Percentiles rank a stretch among this genome's conserved stretches.
phyloP scores from a whole-genome alignment of 2,113 vertebrate species.

The Hypocryptadius cinnamomeus region DNA sequence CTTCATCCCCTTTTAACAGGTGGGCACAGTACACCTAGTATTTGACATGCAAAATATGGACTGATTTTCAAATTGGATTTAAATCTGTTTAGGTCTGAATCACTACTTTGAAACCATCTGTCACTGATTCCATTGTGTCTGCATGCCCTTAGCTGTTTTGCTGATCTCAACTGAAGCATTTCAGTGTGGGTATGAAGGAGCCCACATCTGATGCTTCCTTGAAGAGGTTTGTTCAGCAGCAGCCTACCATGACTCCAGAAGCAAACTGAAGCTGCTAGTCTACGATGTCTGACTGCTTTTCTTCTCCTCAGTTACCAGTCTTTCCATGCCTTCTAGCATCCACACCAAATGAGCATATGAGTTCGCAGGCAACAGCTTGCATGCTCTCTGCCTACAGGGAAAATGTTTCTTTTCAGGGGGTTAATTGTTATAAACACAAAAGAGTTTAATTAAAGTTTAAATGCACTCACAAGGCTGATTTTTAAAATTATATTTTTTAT shows the following conservation, averaged over 20 bases:
- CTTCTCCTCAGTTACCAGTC: background rate
- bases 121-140: background rate
- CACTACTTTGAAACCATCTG: background rate
- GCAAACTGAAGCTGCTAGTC: background rate
- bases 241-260: background rate
- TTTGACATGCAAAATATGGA: background rate
- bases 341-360: fast-evolving
- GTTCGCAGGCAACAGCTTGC: background rate
- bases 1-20: background rate
- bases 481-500: background rate
- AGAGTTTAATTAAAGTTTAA: background rate
- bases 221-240: background rate
- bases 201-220: background rate
- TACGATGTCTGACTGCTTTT: background rate
- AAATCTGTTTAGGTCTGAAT: background rate
- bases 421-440: background rate
- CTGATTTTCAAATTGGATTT: background rate
- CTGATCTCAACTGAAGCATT: background rate
- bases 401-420: background rate
- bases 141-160: background rate
- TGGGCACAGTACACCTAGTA: background rate
- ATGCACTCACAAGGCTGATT: fast-evolving
- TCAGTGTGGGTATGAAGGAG: background rate
- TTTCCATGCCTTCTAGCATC: background rate
- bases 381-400: background rate